A percentile compares a stretch with the other conserved stretches of the same genome.
Evolutionary conservation across 2,113 vertebrate genomes (phyloP).

Genomic region (Engraulis encrasicolus): DNA sequence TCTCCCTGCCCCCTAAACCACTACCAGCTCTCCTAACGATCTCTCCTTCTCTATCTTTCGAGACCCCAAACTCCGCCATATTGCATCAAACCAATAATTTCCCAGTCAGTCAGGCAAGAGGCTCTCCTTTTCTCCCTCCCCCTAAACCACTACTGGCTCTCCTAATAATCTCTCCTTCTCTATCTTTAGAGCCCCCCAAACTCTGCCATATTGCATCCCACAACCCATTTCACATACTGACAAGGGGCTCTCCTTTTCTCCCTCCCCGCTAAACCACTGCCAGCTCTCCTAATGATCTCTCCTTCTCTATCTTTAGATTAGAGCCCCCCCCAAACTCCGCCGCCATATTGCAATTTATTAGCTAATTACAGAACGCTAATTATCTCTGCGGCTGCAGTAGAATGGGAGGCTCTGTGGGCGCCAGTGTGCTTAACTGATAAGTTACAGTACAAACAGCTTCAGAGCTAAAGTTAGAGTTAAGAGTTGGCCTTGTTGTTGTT

Average conservation of each 20-base stretch:
- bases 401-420: not conserved
- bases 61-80: not conserved
- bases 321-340: not conserved
- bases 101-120: too few relatives aligned
- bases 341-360: slow-evolving; percentile 8
- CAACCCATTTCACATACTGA: not conserved
- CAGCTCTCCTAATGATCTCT: not conserved
- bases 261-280: not conserved
- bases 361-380: slow-evolving; percentile 5
- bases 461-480: too few relatives aligned
- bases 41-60: not conserved
- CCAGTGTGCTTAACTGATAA: slow-evolving; percentile 1
- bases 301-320: slow-evolving; percentile 7
- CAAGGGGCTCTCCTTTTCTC: not conserved
- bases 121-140: not conserved
- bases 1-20: not conserved
- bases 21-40: not conserved
- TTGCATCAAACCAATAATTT: too few relatives aligned
- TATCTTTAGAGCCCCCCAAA: slow-evolving; percentile 13
- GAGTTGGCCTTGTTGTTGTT: not conserved
- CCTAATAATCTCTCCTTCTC: not conserved
- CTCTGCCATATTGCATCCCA: not conserved
- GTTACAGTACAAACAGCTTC: slow-evolving; percentile 14
- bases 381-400: not conserved
- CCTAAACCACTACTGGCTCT: not conserved